Conservation (phyloP, 1,140 invertebrate genomes). For the Formica selysi region DNA sequence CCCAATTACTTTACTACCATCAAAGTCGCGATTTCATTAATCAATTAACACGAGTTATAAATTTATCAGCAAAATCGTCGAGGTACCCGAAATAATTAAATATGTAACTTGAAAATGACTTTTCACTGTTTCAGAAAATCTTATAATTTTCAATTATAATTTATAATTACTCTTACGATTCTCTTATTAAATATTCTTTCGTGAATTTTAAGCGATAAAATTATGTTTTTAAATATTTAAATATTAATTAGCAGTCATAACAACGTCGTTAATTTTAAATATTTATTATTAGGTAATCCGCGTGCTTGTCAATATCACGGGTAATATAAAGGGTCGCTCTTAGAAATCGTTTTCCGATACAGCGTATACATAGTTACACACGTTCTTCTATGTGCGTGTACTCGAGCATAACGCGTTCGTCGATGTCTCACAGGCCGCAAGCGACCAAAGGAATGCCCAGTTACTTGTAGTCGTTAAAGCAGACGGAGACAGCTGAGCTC, state of each 20-base stretch:
- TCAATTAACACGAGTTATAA: slow-evolving; percentile 71
- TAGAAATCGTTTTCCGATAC: slow-evolving; percentile 58
- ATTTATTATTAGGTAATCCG: slow-evolving; percentile 33
- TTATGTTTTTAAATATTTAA: neutral
- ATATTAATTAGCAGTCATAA: neutral
- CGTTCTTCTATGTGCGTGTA: slow-evolving; percentile 9
- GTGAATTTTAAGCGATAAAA: neutral
- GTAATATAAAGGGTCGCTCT: slow-evolving; percentile 7
- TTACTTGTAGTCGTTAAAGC: slow-evolving; percentile 44
- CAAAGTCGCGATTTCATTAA: slow-evolving; percentile 74
- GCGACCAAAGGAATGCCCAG: slow-evolving; percentile 48
- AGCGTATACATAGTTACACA: neutral
- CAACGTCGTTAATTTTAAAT: neutral
- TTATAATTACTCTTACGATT: neutral
- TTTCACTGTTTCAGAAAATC: slow-evolving; percentile 11
- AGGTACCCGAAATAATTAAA: slow-evolving; percentile 11
- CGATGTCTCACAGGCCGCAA: slow-evolving; percentile 48
- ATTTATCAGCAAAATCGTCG: slow-evolving; percentile 23
- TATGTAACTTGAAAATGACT: slow-evolving; percentile 27
- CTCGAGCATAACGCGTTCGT: slow-evolving; percentile 8
- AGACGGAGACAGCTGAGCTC: slow-evolving; percentile 58
- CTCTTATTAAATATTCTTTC: neutral
- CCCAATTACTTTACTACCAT: slow-evolving; percentile 80
- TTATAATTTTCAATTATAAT: neutral
- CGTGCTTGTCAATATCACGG: neutral